Conservation (phyloP, 2,888 invertebrate species). For the Notodonta dromedarius region DNA sequence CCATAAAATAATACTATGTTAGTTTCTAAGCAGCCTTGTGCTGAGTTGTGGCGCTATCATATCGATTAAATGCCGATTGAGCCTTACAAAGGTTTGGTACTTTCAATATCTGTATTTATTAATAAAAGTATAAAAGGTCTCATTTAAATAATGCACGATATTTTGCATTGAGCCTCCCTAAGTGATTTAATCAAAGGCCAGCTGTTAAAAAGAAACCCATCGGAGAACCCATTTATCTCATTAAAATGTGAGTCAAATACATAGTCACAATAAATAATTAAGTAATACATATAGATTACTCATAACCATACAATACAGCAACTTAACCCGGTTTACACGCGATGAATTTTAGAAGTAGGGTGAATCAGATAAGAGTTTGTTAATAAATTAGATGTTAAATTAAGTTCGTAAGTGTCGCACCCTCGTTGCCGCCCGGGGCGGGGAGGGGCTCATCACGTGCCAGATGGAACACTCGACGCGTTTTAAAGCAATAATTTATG, state of each 20-base stretch:
- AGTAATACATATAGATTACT: too few relatives aligned
- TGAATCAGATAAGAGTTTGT: conserved; percentile 51
- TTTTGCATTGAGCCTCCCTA: too few relatives aligned
- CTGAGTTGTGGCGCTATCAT: background rate
- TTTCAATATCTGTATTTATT: too few relatives aligned
- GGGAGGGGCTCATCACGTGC: conserved; percentile 44
- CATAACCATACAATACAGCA: background rate
- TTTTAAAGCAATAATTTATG: conserved; percentile 59
- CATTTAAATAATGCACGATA: too few relatives aligned
- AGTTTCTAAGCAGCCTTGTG: background rate
- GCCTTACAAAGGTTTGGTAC: too few relatives aligned
- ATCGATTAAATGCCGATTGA: background rate
- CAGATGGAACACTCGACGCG: conserved; percentile 48
- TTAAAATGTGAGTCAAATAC: too few relatives aligned
- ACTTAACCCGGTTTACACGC: background rate
- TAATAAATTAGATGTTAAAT: conserved; percentile 65
- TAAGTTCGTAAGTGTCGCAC: conserved; percentile 64
- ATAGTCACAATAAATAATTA: too few relatives aligned
- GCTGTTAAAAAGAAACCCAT: too few relatives aligned
- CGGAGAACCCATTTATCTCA: too few relatives aligned
- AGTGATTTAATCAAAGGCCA: too few relatives aligned
- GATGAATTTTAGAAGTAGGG: conserved; percentile 37
- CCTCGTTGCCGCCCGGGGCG: conserved; percentile 51
- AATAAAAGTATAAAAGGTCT: too few relatives aligned
- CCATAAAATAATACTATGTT: conserved; percentile 5